Conservation (phyloP, 1,140 invertebrate species). For the Coelopa frigida region DNA sequence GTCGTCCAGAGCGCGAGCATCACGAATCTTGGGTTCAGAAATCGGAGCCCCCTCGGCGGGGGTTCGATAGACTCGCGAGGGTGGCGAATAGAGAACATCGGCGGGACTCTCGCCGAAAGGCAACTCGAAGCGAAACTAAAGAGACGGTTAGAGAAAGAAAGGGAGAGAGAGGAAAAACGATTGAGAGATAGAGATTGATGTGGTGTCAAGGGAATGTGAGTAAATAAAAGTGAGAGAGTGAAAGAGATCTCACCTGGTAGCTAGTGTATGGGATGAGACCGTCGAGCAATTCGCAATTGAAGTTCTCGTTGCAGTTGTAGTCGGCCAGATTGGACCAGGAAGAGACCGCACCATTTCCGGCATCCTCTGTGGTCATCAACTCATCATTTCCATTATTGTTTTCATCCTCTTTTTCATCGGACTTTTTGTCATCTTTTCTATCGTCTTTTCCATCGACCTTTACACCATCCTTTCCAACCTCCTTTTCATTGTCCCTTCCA, state of each 20-base stretch:
- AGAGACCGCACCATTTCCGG: slow-evolving; percentile 62
- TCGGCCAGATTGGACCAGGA: slow-evolving; percentile 56
- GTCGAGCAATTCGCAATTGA: slow-evolving; percentile 48
- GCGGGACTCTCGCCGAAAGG: slow-evolving; percentile 58
- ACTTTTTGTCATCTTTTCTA: background rate
- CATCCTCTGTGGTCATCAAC: background rate
- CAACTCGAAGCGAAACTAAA: slow-evolving; percentile 77
- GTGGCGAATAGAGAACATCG: slow-evolving; percentile 68
- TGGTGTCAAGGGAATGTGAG: too few relatives aligned
- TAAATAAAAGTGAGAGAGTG: too few relatives aligned
- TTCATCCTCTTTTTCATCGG: background rate
- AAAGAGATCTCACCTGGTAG: slow-evolving; percentile 77
- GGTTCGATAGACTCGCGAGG: slow-evolving; percentile 75
- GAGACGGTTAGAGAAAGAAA: slow-evolving; percentile 5
- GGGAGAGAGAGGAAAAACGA: background rate
- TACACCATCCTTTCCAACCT: slow-evolving; percentile 48
- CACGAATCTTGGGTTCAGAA: slow-evolving; percentile 64
- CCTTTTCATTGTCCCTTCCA: slow-evolving; percentile 57
- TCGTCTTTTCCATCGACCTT: background rate
- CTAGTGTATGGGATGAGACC: slow-evolving; percentile 80
- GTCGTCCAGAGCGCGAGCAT: slow-evolving; percentile 73
- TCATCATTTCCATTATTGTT: background rate
- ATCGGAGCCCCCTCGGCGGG: slow-evolving; percentile 62
- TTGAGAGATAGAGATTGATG: too few relatives aligned
- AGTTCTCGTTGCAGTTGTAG: slow-evolving; percentile 47